phyloP scores from a whole-genome alignment of 2,888 invertebrate genomes.

The Rhogogaster chlorosoma region DNA sequence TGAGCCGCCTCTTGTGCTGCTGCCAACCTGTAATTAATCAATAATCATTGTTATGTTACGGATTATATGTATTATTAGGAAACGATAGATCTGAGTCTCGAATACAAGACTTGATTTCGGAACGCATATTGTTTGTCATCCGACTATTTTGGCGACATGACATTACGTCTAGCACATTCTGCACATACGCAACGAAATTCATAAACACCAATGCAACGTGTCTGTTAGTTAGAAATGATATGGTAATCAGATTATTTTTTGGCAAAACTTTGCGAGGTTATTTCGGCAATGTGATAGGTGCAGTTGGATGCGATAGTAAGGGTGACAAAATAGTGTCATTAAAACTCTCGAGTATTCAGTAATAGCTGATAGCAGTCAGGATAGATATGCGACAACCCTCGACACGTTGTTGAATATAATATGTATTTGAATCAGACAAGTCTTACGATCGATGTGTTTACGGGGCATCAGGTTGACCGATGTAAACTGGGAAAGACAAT shows the following conservation, averaged over 20 bases:
- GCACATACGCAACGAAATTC: background rate
- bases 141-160: too few relatives aligned
- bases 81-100: background rate
- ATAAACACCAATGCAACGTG: background rate
- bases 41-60: constrained; percentile 27
- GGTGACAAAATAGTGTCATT: background rate
- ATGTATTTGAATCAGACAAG: background rate
- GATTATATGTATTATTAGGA: background rate
- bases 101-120: background rate
- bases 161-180: background rate
- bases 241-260: background rate
- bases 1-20: constrained; percentile 95
- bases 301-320: background rate
- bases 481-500: constrained; percentile 15
- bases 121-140: too few relatives aligned
- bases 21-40: constrained; percentile 88
- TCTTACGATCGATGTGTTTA: constrained; percentile 41
- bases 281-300: background rate
- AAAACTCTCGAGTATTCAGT: background rate
- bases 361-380: background rate
- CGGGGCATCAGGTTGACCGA: background rate
- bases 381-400: background rate
- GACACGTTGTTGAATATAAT: constrained; percentile 2
- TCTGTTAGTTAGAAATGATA: background rate
- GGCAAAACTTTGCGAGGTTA: background rate